These are phyloP conservation scores for Bergia sp. DNA, from an alignment of 92 coral and sea anemone species.

Conservation along the genomic window DNA sequence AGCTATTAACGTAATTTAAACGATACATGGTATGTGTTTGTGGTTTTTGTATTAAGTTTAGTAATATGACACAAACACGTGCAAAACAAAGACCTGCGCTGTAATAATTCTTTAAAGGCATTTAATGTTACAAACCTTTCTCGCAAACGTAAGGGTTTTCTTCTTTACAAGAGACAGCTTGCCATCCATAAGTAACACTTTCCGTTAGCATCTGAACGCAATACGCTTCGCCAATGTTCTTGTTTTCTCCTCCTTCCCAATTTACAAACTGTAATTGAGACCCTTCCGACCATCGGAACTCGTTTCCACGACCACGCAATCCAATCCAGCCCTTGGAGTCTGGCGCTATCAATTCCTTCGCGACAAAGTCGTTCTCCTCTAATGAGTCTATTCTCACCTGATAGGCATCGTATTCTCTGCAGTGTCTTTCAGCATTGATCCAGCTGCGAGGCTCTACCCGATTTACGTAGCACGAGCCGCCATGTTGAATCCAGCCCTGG, in stretches of 20 bases:
- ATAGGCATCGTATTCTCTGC: slow-evolving; percentile 24
- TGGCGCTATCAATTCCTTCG: neutral
- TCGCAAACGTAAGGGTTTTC: slow-evolving; percentile 33
- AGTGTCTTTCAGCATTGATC: slow-evolving; percentile 14
- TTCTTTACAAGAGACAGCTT: slow-evolving; percentile 27
- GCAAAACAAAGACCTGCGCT: neutral
- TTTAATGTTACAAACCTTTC: slow-evolving; percentile 31
- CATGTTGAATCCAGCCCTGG: slow-evolving; percentile 35
- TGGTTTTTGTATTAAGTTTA: neutral
- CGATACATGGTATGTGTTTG: no score
- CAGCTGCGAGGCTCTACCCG: slow-evolving; percentile 16
- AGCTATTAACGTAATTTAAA: no score
- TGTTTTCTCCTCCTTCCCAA: slow-evolving; percentile 45
- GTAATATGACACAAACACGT: neutral
- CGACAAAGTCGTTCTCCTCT: slow-evolving; percentile 23
- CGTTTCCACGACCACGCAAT: neutral
- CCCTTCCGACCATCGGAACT: slow-evolving; percentile 36
- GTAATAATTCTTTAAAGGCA: neutral
- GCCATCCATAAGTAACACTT: slow-evolving; percentile 28
- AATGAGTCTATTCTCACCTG: slow-evolving; percentile 27
- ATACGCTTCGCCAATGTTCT: slow-evolving; percentile 12
- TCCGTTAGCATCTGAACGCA: slow-evolving; percentile 31
- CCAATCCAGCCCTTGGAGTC: slow-evolving; percentile 45
- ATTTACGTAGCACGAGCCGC: slow-evolving; percentile 32
- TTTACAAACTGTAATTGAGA: slow-evolving; percentile 15